phyloP scores from a whole-genome alignment of 2,113 vertebrate genomes.

The Felis catus region F.catus_Fca126_mat1.0 CM031428.1:32762501-32763000 shows the following conservation, averaged over 20 bases:
- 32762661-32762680: not conserved
- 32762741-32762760: not conserved
- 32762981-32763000: not conserved
- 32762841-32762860: too few relatives aligned
- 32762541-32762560: not conserved
- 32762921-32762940: not conserved
- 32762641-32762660: not conserved
- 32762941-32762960: not conserved
- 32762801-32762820: not conserved
- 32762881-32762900: not conserved
- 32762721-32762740: not conserved
- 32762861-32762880: not conserved
- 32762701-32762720: not conserved
- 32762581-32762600: not conserved
- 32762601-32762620: not conserved
- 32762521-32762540: not conserved
- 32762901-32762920: not conserved
- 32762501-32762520: not conserved
- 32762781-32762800: not conserved
- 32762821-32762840: not conserved
- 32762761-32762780: not conserved
- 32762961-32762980: not conserved
- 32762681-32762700: not conserved
- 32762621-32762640: not conserved
- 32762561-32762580: not conserved